These are phyloP conservation scores for Galbula dea DNA, from an alignment of 2,113 vertebrate species.

Conservation along the genomic window DNA sequence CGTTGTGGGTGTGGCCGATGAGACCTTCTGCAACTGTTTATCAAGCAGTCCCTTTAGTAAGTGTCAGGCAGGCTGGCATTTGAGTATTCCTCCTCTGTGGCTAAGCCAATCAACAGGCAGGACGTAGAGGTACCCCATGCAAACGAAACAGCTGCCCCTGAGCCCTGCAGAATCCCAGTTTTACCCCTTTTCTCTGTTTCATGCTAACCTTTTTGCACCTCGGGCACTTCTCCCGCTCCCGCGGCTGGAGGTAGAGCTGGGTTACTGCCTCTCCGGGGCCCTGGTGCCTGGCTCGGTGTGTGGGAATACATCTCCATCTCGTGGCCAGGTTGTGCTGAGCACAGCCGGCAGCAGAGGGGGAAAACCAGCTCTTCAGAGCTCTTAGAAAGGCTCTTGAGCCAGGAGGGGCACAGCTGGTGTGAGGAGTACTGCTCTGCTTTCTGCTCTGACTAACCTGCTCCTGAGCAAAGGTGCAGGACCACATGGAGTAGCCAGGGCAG, in stretches of 20 bases:
- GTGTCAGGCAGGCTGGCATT: neutral
- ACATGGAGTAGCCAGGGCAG: neutral
- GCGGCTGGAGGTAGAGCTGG: neutral
- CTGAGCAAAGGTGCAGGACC: neutral
- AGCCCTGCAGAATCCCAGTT: neutral
- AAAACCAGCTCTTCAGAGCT: fast-evolving
- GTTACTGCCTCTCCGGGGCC: fast-evolving
- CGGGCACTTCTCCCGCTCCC: fast-evolving
- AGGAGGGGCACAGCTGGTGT: neutral
- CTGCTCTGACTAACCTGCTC: neutral
- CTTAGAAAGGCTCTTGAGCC: fast-evolving
- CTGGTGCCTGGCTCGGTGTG: neutral
- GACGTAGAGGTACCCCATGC: neutral
- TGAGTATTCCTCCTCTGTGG: neutral
- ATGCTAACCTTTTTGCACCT: neutral
- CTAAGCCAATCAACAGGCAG: neutral
- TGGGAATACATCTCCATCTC: neutral
- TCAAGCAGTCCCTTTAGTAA: neutral
- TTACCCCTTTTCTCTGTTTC: neutral
- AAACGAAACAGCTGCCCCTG: neutral
- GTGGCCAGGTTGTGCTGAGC: neutral
- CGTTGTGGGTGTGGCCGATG: neutral
- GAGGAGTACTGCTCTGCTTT: neutral
- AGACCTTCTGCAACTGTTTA: neutral
- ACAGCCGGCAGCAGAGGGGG: neutral